phyloP scores from a whole-genome alignment of 2,113 vertebrate species.

The Haplochromis vanheusdeni region DNA sequence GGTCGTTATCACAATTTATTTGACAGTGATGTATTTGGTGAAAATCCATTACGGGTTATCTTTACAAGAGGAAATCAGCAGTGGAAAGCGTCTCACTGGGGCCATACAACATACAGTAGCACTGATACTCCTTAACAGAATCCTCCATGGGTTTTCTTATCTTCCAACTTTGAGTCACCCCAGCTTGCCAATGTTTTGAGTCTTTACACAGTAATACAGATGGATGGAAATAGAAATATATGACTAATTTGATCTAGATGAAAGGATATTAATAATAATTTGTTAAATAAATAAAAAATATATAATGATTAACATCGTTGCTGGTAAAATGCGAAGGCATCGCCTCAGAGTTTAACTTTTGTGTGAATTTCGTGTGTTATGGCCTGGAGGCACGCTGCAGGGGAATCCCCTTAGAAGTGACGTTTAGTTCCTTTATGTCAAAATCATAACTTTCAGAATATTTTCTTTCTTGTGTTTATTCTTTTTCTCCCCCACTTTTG shows the following conservation, averaged over 20 bases:
- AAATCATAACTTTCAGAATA: background rate
- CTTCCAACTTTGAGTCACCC: slow-evolving; percentile 7
- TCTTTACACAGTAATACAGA: background rate
- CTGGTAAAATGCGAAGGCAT: slow-evolving; percentile 17
- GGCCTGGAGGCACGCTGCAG: slow-evolving; percentile 30
- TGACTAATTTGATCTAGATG: background rate
- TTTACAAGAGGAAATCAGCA: slow-evolving; percentile 34
- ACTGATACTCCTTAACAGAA: slow-evolving; percentile 4
- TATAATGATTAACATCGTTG: slow-evolving; percentile 27
- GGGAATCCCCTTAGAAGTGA: slow-evolving; percentile 25
- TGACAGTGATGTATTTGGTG: slow-evolving; percentile 48
- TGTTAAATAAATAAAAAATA: background rate
- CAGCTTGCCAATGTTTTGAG: background rate
- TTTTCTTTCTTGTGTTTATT: slow-evolving; percentile 8
- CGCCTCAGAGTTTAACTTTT: slow-evolving; percentile 10
- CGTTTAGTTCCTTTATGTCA: slow-evolving; percentile 8
- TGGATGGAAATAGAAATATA: background rate
- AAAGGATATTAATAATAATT: background rate
- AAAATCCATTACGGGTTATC: slow-evolving; percentile 48
- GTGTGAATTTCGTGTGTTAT: background rate
- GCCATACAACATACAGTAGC: background rate
- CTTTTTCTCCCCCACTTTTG: background rate
- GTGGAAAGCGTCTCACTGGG: slow-evolving; percentile 7
- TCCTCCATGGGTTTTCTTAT: background rate
- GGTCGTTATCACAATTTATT: slow-evolving; percentile 48